Evolutionary conservation across 2,888 invertebrate species (phyloP).

Genomic region (Cactoblastis cactorum): DNA sequence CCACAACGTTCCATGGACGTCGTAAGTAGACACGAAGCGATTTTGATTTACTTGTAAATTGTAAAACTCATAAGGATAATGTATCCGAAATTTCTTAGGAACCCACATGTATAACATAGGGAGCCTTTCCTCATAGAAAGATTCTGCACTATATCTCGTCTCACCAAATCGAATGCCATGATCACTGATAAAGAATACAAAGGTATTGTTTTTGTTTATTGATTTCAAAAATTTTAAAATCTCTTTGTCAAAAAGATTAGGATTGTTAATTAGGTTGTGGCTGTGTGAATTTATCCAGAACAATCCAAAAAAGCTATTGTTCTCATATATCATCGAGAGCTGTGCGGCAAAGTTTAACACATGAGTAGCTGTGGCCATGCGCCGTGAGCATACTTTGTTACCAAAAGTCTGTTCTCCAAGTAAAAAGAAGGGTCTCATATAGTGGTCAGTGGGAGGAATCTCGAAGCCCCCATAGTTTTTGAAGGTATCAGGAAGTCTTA

Average conservation of each 20-base stretch:
- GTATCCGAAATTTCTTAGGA: slow-evolving; percentile 80
- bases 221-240: slow-evolving; percentile 72
- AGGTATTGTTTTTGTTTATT: slow-evolving; percentile 77
- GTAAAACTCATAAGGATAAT: slow-evolving; percentile 72
- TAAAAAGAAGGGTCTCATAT: slow-evolving; percentile 85
- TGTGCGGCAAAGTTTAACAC: slow-evolving; percentile 83
- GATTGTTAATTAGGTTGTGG: slow-evolving; percentile 83
- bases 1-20: slow-evolving; percentile 84
- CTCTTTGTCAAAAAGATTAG: slow-evolving; percentile 81
- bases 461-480: slow-evolving; percentile 46
- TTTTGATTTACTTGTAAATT: slow-evolving; percentile 82
- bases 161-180: slow-evolving; percentile 87
- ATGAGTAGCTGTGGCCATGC: slow-evolving; percentile 80
- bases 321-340: slow-evolving; percentile 78
- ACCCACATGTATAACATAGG: slow-evolving; percentile 86
- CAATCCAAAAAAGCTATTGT: slow-evolving; percentile 82
- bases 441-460: slow-evolving; percentile 87
- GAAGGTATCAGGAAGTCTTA: slow-evolving; percentile 83
- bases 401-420: slow-evolving; percentile 71
- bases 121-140: slow-evolving; percentile 87
- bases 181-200: slow-evolving; percentile 86
- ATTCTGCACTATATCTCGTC: slow-evolving; percentile 82
- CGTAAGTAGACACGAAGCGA: slow-evolving; percentile 85
- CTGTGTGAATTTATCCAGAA: slow-evolving; percentile 88
- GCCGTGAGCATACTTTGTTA: slow-evolving; percentile 41